Base-by-base conservation (phyloP, 2,113 vertebrate genomes). In the Nettapus auritus region DNA sequence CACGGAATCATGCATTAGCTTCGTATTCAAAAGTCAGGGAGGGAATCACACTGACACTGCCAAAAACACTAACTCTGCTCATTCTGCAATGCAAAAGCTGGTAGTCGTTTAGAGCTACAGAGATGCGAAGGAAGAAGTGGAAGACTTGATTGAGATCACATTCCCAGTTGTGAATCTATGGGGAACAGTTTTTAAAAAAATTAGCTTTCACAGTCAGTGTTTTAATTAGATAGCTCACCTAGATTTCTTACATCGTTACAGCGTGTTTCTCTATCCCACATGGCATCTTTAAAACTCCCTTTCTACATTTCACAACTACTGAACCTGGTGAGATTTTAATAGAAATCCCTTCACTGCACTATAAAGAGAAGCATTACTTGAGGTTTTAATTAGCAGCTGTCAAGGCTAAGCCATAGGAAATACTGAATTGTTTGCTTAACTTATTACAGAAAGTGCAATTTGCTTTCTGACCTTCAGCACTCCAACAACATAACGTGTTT, bases 291-390 rank as follows among this genome's bases (percentile, higher is more conserved):
- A 84, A 60, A 95, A 88, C 44, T 94, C 92, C 74, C 75, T 62
- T 90, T 89, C 73, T 44, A 28, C 20, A 4, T 70, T 76, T 88
- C 55, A 6, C 20, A 97, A 91, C 86, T 87, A 87, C 71, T 53
- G 79, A 93, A 93, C 96, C 96, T 89, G 85, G 95, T 79, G 96
- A 93, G 93, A 97, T 74, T 93, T 92, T 96, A 97, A 96, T 88
- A 88, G 96, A 90, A 96, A 95, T 76, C 68, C 66, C 89, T 80
- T 78, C 5, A 2, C 73, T 64, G 8, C 0, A 31, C 95, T 64
- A 93, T 89, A 94, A 92, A 92, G 75, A 86, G 69, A 77, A 56
- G 33, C 85, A 86, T 79, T 90, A 85, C 90, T 78, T 29, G 93
- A 94, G 90, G 90, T 86, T 97, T 92, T 57, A 78, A 86, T 93